Conservation (phyloP, 2,888 invertebrate species). For the Athripsodes cinereus region DNA sequence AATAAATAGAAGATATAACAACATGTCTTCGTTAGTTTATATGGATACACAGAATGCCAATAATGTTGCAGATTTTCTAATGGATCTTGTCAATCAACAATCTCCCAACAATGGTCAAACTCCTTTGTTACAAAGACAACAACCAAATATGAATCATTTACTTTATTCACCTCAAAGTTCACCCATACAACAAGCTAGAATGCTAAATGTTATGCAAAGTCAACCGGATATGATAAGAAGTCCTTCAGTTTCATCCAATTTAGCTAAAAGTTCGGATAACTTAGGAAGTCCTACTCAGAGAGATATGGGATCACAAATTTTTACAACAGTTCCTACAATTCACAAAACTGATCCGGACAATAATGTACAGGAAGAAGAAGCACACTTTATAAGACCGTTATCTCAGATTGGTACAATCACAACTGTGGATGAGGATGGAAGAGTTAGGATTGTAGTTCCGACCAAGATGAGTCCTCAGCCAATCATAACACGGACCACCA, state of each 20-base stretch:
- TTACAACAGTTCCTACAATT: constrained; percentile 4
- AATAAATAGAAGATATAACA: constrained; percentile 6
- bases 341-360: background rate
- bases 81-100: constrained; percentile 18
- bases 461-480: constrained; percentile 57
- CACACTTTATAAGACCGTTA: constrained; percentile 60
- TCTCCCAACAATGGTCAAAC: constrained; percentile 5
- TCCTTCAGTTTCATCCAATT: background rate
- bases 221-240: constrained; percentile 1
- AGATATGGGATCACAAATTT: constrained; percentile 8
- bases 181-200: background rate
- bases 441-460: constrained; percentile 57
- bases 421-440: constrained; percentile 55
- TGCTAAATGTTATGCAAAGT: background rate
- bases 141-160: background rate
- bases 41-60: constrained; percentile 32
- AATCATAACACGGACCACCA: constrained; percentile 70
- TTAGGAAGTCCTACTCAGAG: background rate
- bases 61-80: constrained; percentile 25
- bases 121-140: constrained; percentile 1
- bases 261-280: background rate
- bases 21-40: constrained; percentile 18
- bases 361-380: constrained; percentile 31
- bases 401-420: constrained; percentile 58
- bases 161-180: constrained; percentile 13